These are phyloP conservation scores for Microtus montanus DNA, from an alignment of 2,113 vertebrate species.

Conservation along the genomic window DNA sequence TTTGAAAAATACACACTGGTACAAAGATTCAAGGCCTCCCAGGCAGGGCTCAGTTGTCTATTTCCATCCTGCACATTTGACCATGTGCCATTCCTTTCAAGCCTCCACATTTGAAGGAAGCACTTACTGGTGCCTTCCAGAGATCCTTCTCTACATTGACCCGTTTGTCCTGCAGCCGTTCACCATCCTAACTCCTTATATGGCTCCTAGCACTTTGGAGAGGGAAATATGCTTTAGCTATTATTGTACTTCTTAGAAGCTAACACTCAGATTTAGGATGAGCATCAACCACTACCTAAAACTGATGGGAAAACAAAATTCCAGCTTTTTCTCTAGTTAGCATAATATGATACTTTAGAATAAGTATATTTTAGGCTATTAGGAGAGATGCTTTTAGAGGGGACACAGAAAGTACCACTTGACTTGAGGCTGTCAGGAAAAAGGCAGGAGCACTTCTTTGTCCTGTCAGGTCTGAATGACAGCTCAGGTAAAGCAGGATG, in stretches of 20 bases:
- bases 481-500: not conserved
- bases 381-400: not conserved
- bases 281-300: not conserved
- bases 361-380: not conserved
- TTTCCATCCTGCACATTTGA: not conserved
- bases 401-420: not conserved
- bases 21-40: not conserved
- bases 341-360: not conserved
- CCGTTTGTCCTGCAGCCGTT: not conserved
- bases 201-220: not conserved
- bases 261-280: not conserved
- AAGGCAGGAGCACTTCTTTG: not conserved
- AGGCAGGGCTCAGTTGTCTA: not conserved
- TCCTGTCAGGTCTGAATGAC: not conserved
- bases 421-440: not conserved
- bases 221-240: not conserved
- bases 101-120: not conserved
- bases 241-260: conserved; percentile 10
- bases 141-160: not conserved
- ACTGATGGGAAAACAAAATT: conserved; percentile 22
- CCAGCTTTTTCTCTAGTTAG: not conserved
- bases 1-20: not conserved
- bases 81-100: not conserved
- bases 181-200: not conserved
- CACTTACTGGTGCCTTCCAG: not conserved